Conservation (phyloP, 2,113 vertebrate species). For the Amphiprion percula region DNA sequence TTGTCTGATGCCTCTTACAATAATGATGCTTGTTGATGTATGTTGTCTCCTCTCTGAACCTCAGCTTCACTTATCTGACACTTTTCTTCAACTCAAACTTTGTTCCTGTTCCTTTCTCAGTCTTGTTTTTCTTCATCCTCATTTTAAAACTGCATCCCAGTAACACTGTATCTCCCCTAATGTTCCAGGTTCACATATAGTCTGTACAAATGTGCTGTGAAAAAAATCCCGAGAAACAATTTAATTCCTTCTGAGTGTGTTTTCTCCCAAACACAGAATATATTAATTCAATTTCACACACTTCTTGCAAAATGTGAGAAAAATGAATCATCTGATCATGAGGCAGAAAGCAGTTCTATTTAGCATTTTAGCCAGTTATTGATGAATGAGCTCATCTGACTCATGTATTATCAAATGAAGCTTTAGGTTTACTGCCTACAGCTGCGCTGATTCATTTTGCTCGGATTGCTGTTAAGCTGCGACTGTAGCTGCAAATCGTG, state of each 20-base stretch:
- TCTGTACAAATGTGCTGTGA: neutral
- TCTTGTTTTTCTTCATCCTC: neutral
- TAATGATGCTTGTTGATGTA: neutral
- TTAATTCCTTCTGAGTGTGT: neutral
- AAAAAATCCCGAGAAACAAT: neutral
- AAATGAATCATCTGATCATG: slow-evolving; percentile 45
- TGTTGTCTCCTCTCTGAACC: neutral
- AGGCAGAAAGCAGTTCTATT: slow-evolving; percentile 37
- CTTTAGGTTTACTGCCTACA: slow-evolving; percentile 9
- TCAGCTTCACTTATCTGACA: neutral
- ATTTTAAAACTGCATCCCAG: neutral
- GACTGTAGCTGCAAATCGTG: slow-evolving; percentile 16
- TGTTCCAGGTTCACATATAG: neutral
- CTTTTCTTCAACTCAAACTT: slow-evolving; percentile 1
- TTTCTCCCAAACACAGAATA: slow-evolving; percentile 23
- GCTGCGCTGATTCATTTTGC: slow-evolving; percentile 35
- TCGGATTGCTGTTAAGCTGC: slow-evolving; percentile 12
- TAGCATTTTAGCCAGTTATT: slow-evolving; percentile 54
- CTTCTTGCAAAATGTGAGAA: slow-evolving; percentile 38
- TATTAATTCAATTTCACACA: slow-evolving; percentile 32
- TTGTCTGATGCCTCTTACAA: neutral
- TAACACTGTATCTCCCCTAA: neutral
- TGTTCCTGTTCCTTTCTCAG: neutral
- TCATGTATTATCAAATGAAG: slow-evolving; percentile 55
- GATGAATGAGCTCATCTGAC: slow-evolving; percentile 45